Conservation (phyloP, 2,797 vertebrate genomes). For the Bradypodion ventrale region DNA sequence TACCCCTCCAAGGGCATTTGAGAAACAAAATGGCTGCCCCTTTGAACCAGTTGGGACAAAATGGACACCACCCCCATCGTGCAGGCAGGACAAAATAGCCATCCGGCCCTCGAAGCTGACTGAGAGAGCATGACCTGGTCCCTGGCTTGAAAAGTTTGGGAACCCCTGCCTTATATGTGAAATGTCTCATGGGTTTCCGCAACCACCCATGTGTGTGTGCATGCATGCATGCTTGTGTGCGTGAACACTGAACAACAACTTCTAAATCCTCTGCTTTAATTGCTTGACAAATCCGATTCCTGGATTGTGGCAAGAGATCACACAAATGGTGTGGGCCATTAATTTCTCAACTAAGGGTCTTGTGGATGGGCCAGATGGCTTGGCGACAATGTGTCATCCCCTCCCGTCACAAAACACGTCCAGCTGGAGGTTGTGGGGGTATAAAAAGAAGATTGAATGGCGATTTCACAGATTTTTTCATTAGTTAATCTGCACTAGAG, state of each 20-base stretch:
- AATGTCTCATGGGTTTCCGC: not conserved
- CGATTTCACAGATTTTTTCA: constrained; percentile 78
- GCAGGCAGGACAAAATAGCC: no score
- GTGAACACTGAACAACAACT: constrained; percentile 12
- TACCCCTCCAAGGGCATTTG: no score
- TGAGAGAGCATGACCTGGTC: no score
- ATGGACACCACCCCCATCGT: no score
- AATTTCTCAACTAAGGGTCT: constrained; percentile 70
- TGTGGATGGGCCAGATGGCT: constrained; percentile 70
- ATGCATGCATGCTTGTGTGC: not conserved
- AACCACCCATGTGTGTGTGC: not conserved
- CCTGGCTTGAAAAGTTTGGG: no score
- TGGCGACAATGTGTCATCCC: constrained; percentile 69
- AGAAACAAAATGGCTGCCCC: no score
- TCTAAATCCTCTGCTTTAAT: constrained; percentile 40
- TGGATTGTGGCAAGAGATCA: constrained; percentile 64
- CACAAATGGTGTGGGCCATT: constrained; percentile 68
- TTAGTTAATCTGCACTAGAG: constrained; percentile 79
- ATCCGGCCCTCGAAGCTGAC: no score
- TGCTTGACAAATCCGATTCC: constrained; percentile 68
- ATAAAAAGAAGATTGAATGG: constrained; percentile 74
- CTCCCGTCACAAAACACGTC: constrained; percentile 62
- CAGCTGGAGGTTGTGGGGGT: constrained; percentile 39
- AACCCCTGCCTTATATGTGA: not conserved
- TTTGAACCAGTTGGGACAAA: no score